Base-by-base conservation (phyloP, 2,888 invertebrate genomes). In the Drosophila neonasuta region DNA sequence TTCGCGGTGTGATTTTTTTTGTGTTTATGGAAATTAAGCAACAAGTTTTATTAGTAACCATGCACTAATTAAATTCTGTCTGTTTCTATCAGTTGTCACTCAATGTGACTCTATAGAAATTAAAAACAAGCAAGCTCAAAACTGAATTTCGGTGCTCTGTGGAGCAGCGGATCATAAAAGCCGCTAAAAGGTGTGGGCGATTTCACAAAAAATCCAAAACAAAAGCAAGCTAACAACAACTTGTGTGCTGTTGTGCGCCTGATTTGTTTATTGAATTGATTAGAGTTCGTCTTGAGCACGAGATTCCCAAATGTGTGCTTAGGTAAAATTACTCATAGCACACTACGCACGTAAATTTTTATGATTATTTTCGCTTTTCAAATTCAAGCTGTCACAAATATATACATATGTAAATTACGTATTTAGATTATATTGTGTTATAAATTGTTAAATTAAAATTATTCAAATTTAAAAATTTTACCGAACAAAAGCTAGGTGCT, bases 181-280 rank as follows among this genome's bases (percentile, higher is more conserved):
- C 79, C 75, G 84, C 84, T 85, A 87, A 88, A 81, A 87, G 87
- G 84, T 85, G 88, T 85, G 84, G 84, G 84, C 74, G 85, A 74
- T 74, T 80, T 78, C 77, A 74, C 77, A 78, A 78, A 67, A 49
- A 15, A 32, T 24, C 32, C 49, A 17, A 41, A 42, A n/a, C 10
- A 39, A 4, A 42, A 0, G 34, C 20, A 44, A 13, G 17, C 24
- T 9, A 57, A 46, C 30, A 57, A 57, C 20, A 64, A 42, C 17
- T 54, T 54, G 24, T 64, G 55, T 62, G 63, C 49, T 46, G 51
- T 48, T 62, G 44, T 57, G 48, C 45, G 50, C 39, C 74, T 52
- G 71, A 69, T 78, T 74, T 84, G 81, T 85, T 86, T 70, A 78
- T 73, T 67, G 56, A 79, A 77, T 77, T 85, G 72, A 86, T 85